phyloP scores from a whole-genome alignment of 2,888 invertebrate species.

The Watsonalla cultraria region DNA sequence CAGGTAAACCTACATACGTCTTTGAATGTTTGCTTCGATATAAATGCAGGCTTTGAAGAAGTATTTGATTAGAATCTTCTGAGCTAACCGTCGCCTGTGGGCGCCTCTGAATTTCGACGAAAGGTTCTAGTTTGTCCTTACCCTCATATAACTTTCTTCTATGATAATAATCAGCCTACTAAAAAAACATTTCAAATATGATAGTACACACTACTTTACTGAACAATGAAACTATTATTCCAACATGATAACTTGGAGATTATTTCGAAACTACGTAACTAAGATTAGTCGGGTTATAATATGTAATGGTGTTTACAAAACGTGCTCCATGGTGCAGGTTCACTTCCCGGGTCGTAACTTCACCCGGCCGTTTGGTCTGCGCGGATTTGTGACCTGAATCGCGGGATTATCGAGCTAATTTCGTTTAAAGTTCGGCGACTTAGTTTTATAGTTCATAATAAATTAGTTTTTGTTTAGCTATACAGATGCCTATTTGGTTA shows the following conservation, averaged over 20 bases:
- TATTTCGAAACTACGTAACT: background rate
- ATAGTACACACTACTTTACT: no score
- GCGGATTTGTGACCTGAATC: slow-evolving; percentile 32
- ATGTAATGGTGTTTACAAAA: slow-evolving; percentile 29
- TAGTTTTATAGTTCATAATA: background rate
- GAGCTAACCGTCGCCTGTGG: no score
- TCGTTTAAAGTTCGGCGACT: background rate
- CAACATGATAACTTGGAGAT: slow-evolving; percentile 24
- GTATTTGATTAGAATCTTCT: no score
- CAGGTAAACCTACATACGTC: no score
- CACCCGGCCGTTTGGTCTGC: slow-evolving; percentile 31
- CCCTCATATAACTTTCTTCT: no score
- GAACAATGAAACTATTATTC: slow-evolving; percentile 5
- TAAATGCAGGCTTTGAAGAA: no score
- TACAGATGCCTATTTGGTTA: background rate
- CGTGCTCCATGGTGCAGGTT: slow-evolving; percentile 55
- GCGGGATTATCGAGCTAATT: slow-evolving; percentile 13
- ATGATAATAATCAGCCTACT: no score
- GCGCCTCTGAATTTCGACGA: no score
- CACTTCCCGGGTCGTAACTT: slow-evolving; percentile 63
- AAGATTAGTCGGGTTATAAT: slow-evolving; percentile 17
- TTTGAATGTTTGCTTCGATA: no score
- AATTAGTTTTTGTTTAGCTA: background rate
- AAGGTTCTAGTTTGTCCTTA: no score
- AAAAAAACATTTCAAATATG: no score